A percentile compares a stretch with the other conserved stretches of the same genome.
These are phyloP conservation scores for Sylvilagus bachmani DNA, from an alignment of 2,113 vertebrate species.

Conservation along the genomic window DNA sequence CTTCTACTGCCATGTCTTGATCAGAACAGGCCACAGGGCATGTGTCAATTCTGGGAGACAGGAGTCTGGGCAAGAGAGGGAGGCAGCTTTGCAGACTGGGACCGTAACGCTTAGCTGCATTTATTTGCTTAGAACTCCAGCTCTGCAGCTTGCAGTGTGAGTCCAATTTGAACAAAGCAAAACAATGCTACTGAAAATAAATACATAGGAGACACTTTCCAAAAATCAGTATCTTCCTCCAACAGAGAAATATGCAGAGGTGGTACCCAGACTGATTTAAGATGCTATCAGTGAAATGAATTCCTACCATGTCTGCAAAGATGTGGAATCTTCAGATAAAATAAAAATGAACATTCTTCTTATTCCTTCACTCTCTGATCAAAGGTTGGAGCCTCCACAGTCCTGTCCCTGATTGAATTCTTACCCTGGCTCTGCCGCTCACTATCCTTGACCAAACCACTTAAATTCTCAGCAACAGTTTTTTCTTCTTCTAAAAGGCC, in stretches of 20 bases:
- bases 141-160: not conserved
- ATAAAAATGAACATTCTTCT: conserved; percentile 67
- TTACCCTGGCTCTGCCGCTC: conserved; percentile 37
- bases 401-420: conserved; percentile 54
- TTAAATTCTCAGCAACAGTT: conserved; percentile 45
- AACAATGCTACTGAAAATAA: conserved; percentile 50
- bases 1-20: not conserved
- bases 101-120: not conserved
- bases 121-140: not conserved
- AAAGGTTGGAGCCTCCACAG: conserved; percentile 20
- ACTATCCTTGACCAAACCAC: conserved; percentile 54
- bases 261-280: conserved; percentile 66
- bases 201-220: conserved; percentile 12
- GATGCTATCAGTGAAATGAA: conserved; percentile 47
- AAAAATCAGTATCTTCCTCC: conserved; percentile 53
- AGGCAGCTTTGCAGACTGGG: not conserved
- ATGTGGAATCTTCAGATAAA: conserved; percentile 67
- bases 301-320: conserved; percentile 68
- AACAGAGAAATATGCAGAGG: conserved; percentile 56
- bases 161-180: conserved; percentile 31
- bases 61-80: not conserved
- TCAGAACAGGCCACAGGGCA: not conserved
- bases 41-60: not conserved
- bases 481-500: conserved; percentile 46
- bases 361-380: conserved; percentile 44